Conservation (phyloP, 2,797 vertebrate species). For the Capromys pilorides region DNA sequence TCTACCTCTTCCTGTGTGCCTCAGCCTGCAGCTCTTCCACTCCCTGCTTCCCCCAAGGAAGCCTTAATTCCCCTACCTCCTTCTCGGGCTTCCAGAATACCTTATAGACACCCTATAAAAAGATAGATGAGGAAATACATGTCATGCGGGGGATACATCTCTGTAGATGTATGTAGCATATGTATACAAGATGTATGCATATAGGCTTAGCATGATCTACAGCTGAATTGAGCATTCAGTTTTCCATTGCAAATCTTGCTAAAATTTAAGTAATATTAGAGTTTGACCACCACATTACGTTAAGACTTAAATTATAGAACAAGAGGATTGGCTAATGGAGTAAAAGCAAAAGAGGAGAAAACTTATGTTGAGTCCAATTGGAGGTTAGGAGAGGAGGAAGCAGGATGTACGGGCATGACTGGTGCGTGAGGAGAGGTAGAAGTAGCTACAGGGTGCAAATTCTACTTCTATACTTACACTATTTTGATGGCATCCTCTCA, state of each 20-base stretch:
- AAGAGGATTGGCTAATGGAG: neutral
- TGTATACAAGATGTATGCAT: neutral
- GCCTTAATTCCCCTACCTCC: neutral
- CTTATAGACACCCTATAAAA: neutral
- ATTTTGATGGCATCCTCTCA: neutral
- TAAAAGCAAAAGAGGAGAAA: neutral
- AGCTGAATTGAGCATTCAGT: neutral
- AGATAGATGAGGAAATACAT: neutral
- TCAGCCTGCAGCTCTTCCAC: too few species aligned
- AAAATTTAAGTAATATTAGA: neutral
- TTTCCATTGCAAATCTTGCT: conserved; percentile 8
- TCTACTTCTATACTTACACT: neutral
- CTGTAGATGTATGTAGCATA: neutral
- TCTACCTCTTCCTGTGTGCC: neutral
- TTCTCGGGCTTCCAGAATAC: neutral
- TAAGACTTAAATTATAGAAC: neutral
- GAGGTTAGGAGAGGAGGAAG: neutral
- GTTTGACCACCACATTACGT: neutral
- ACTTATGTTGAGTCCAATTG: neutral
- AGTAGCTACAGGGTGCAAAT: neutral
- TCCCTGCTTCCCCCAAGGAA: neutral
- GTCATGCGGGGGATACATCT: neutral
- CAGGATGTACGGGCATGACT: neutral
- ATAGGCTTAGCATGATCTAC: neutral
- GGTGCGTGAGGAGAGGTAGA: neutral